Evolutionary conservation across 2,888 invertebrate species (phyloP).

Genomic region (Zelleria hepariella): DNA sequence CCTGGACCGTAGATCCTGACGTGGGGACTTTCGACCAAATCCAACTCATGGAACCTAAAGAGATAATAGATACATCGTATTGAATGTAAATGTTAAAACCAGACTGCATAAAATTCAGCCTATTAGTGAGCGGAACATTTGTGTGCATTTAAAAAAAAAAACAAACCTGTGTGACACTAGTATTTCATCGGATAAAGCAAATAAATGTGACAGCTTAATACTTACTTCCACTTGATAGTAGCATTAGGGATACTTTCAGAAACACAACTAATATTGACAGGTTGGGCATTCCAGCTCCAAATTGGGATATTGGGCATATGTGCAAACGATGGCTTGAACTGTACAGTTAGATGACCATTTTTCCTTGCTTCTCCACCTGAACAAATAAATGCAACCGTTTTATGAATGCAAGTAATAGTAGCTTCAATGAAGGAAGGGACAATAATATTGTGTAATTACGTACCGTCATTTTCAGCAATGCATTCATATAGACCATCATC

Average conservation of each 20-base stretch:
- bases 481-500: constrained; percentile 94
- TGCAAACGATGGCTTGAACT: constrained; percentile 86
- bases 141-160: no score
- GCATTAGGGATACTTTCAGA: constrained; percentile 94
- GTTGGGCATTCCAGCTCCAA: constrained; percentile 86
- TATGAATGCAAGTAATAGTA: background rate
- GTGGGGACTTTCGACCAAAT: constrained; percentile 69
- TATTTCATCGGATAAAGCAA: no score
- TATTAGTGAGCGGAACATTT: no score
- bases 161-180: no score
- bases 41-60: constrained; percentile 64
- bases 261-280: constrained; percentile 88
- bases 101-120: no score
- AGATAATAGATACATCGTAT: background rate
- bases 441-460: background rate
- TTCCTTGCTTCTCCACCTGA: constrained; percentile 78
- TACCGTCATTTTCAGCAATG: constrained; percentile 82
- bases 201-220: constrained; percentile 8
- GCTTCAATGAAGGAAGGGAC: background rate
- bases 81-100: no score
- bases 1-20: constrained; percentile 76
- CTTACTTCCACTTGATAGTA: constrained; percentile 87
- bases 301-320: constrained; percentile 78
- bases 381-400: background rate
- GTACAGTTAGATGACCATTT: constrained; percentile 86